These are phyloP conservation scores for Proctacanthus coquilletti DNA, from an alignment of 1,140 invertebrate species.

Conservation along the genomic window DNA sequence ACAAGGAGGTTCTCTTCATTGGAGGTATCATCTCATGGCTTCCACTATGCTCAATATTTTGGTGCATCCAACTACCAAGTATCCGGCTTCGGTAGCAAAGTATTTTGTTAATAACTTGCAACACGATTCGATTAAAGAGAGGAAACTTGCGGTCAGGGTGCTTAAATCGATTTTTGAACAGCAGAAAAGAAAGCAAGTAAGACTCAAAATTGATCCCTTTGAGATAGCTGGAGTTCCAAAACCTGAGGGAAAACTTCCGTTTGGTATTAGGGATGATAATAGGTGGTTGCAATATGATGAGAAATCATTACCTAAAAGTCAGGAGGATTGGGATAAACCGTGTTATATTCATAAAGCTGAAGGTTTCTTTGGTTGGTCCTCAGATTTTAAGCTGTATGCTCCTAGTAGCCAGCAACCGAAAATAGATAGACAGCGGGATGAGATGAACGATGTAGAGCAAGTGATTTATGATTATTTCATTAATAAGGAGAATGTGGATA, in stretches of 20 bases:
- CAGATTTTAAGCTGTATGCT: constrained; percentile 41
- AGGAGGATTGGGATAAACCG: constrained; percentile 57
- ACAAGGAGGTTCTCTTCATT: constrained; percentile 41
- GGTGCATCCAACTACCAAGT: constrained; percentile 51
- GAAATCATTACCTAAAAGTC: constrained; percentile 37
- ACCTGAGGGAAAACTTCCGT: constrained; percentile 11
- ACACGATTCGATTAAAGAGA: constrained; percentile 58
- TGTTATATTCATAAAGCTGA: constrained; percentile 51
- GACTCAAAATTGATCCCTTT: constrained; percentile 38
- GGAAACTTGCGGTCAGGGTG: constrained; percentile 49
- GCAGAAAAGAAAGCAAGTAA: constrained; percentile 53
- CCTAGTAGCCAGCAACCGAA: constrained; percentile 43
- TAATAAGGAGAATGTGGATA: constrained; percentile 49
- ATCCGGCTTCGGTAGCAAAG: constrained; percentile 44
- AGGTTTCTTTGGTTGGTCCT: constrained; percentile 76
- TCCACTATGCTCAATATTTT: constrained; percentile 55
- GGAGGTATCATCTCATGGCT: constrained; percentile 61
- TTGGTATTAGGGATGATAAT: constrained; percentile 49
- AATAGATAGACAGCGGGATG: constrained; percentile 32
- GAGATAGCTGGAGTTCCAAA: constrained; percentile 21
- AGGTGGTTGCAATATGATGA: constrained; percentile 57
- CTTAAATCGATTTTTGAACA: constrained; percentile 58
- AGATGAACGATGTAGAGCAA: constrained; percentile 41
- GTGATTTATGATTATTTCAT: constrained; percentile 55
- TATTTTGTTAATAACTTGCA: constrained; percentile 51